Evolutionary conservation across 2,797 vertebrate species (phyloP).

Genomic region (Anguilla obscura): DNA sequence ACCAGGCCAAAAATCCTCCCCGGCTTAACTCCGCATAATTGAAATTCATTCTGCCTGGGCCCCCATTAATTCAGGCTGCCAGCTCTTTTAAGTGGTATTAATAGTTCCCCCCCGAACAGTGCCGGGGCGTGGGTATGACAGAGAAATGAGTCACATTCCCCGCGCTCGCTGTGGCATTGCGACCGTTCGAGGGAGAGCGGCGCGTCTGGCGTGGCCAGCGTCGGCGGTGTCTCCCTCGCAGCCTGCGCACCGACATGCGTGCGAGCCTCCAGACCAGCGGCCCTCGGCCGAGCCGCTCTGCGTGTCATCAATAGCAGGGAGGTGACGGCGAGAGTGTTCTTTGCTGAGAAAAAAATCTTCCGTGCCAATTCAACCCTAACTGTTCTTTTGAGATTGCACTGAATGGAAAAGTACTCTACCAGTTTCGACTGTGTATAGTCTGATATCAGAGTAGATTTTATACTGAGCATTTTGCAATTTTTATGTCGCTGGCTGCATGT

Average conservation of each 20-base stretch:
- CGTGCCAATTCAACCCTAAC: neutral
- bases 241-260: neutral
- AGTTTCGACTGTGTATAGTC: neutral
- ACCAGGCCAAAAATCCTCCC: constrained; percentile 23
- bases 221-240: neutral
- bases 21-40: constrained; percentile 52
- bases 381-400: neutral
- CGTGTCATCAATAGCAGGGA: neutral
- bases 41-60: constrained; percentile 41
- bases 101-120: neutral
- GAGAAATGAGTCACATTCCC: constrained; percentile 9
- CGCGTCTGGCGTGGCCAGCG: neutral
- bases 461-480: neutral
- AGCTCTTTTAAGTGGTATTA: neutral
- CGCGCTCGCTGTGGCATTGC: neutral
- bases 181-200: neutral
- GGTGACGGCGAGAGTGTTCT: neutral
- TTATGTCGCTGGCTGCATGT: neutral
- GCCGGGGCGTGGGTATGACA: neutral
- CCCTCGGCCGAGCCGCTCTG: neutral
- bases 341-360: too few relatives aligned
- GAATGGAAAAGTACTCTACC: neutral
- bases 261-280: neutral
- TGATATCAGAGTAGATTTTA: neutral
- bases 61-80: constrained; percentile 38